Percentiles rank a stretch among this genome's conserved stretches.
Conservation (phyloP, 1,140 invertebrate species). For the Drosophila parvula region DNA sequence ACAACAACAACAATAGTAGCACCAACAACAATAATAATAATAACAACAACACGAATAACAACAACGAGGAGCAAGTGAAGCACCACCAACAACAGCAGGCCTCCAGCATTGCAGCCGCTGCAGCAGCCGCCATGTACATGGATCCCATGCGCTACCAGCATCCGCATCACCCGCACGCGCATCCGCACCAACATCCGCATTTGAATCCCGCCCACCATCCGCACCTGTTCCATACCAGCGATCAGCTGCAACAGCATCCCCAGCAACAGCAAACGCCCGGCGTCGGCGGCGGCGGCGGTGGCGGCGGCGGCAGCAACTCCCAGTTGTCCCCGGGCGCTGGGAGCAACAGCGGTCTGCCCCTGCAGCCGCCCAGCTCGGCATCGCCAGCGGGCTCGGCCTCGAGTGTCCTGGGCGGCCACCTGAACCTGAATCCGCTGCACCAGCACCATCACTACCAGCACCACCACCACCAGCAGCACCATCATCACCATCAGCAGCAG, state of each 20-base stretch:
- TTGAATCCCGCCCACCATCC: conserved; percentile 84
- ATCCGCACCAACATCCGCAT: conserved; percentile 82
- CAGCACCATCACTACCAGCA: conserved; percentile 80
- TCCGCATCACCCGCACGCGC: conserved; percentile 75
- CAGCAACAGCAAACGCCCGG: conserved; percentile 62
- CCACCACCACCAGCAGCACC: conserved; percentile 80
- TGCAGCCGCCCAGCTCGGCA: conserved; percentile 72
- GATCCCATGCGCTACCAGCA: conserved; percentile 84
- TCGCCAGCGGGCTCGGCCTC: conserved; percentile 78
- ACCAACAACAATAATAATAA: conserved; percentile 63
- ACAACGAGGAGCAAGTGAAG: conserved; percentile 67
- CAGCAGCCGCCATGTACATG: conserved; percentile 84
- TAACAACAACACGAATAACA: conserved; percentile 54
- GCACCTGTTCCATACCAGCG: conserved; percentile 82
- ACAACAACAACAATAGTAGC: conserved; percentile 67
- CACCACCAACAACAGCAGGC: conserved; percentile 72
- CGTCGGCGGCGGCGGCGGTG: conserved; percentile 40
- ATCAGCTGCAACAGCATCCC: conserved; percentile 80
- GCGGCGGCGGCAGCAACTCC: conserved; percentile 62
- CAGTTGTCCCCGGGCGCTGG: conserved; percentile 72
- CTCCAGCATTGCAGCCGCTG: conserved; percentile 81
- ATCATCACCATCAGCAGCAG: conserved; percentile 83
- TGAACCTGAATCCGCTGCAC: conserved; percentile 70
- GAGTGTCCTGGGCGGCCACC: conserved; percentile 61
- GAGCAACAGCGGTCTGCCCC: conserved; percentile 67